Base-by-base conservation (phyloP, 2,888 invertebrate genomes). In the Agrilus mali region DNA sequence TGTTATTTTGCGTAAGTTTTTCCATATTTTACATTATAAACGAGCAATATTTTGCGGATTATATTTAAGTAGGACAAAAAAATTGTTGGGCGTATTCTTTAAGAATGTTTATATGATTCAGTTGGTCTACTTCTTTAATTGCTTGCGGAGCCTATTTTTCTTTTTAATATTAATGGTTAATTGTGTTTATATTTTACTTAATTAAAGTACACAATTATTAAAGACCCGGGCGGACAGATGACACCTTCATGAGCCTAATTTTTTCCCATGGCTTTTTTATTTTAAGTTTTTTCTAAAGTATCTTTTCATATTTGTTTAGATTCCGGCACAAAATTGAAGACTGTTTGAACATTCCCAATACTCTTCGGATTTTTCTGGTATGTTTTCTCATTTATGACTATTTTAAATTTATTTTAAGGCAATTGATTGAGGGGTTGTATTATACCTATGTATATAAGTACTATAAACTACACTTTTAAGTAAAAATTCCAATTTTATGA, bases 51-150 rank as follows among this genome's bases (percentile, higher is more conserved):
- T 31, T 17, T 14, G n/a, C 10, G 32, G 37, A 42, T 34, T 42
- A 12, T 20, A 17, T 34, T 40, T 58, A 62, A 60, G 63, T 64
- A 63, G 63, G 65, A 61, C 63, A 63, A 51, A 49, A 52, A 27
- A 55, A 55, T 52, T 58, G 58, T 61, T 63, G 63, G 63, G 63
- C 63, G 63, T 64, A 58, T 60, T 55, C 55, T 48, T 38, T 36
- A 50, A 59, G 59, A 60, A 60, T 60, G 59, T 61, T 56, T 49
- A 47, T 56, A 64, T 48, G 59, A 58, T 54, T 62, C 53, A 51
- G 47, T 51, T 64, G 64, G 64, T 54, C 64, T 55, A 56, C 58
- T 53, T 40, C 45, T 62, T 62, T 63, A 60, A 62, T 63, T 60
- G 60, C 60, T 63, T 53, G 55, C 52, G 53, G 55, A 57, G 57